These are phyloP conservation scores for Oxyscelio sp. DNA, from an alignment of 2,888 invertebrate species.

Conservation along the genomic window DNA sequence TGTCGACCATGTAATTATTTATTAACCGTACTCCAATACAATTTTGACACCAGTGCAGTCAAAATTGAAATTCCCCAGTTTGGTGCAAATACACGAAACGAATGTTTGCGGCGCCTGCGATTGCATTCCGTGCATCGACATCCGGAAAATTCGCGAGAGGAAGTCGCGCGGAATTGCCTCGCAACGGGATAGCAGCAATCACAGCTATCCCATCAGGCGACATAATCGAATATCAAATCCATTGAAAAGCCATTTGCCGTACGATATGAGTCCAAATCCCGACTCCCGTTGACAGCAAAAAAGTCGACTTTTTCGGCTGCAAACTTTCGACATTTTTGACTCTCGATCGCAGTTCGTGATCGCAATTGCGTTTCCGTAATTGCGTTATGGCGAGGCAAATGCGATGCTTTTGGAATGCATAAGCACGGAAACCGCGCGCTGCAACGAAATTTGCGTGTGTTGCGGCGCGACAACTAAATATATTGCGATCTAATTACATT, in stretches of 20 bases:
- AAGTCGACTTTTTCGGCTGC: too few species aligned
- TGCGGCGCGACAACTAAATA: constrained; percentile 35
- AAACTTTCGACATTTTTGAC: neutral
- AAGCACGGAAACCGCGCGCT: constrained; percentile 13
- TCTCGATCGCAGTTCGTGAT: neutral
- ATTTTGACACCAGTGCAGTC: too few species aligned
- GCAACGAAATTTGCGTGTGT: constrained; percentile 27
- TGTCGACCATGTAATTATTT: too few species aligned
- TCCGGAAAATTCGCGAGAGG: constrained; percentile 61
- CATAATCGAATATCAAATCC: constrained; percentile 67
- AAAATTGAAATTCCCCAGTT: too few species aligned
- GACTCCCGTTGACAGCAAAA: neutral
- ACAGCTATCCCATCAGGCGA: constrained; percentile 64
- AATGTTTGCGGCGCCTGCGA: constrained; percentile 45
- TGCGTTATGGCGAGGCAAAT: neutral
- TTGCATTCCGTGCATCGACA: constrained; percentile 42
- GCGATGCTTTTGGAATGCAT: neutral
- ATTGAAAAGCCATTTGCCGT: constrained; percentile 69
- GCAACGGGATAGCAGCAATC: constrained; percentile 66
- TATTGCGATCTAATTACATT: constrained; percentile 57
- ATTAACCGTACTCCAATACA: too few species aligned
- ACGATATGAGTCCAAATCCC: constrained; percentile 45
- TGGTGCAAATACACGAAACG: too few species aligned
- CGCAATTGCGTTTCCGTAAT: constrained; percentile 5
- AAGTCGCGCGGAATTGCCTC: constrained; percentile 61